Percentiles rank a stretch among this genome's conserved stretches.
These are phyloP conservation scores for Oenanthe oenanthe DNA, from an alignment of 2,113 vertebrate genomes.

Conservation along the genomic window DNA sequence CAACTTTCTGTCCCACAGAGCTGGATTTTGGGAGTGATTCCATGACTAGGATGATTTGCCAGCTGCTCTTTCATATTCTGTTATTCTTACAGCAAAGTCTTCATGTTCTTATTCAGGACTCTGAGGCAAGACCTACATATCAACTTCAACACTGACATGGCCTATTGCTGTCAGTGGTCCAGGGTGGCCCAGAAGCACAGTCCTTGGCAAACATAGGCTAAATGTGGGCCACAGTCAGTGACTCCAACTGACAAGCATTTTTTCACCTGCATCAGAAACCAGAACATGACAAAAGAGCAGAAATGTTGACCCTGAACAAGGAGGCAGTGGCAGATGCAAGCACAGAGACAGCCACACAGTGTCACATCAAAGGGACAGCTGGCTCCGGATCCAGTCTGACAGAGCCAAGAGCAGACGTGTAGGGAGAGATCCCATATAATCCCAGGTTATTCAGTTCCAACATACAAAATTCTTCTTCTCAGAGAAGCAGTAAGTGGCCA, in stretches of 20 bases:
- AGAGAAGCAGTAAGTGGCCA: not conserved
- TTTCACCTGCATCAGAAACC: not conserved
- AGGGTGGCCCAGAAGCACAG: not conserved
- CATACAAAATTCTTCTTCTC: not conserved
- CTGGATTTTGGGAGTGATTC: not conserved
- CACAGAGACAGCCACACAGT: not conserved
- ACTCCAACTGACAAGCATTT: not conserved
- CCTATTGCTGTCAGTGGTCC: not conserved
- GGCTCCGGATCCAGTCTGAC: fast-evolving
- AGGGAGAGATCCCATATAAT: not conserved
- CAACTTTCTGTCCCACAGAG: not conserved
- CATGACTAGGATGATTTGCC: not conserved
- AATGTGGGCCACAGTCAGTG: not conserved
- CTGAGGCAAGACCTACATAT: fast-evolving
- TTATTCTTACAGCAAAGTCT: not conserved
- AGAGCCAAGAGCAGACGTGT: not conserved
- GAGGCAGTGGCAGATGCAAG: not conserved
- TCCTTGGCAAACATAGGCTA: not conserved
- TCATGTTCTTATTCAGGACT: not conserved
- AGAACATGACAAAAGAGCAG: not conserved
- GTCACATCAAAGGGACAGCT: not conserved
- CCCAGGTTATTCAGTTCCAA: not conserved
- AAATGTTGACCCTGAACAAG: not conserved
- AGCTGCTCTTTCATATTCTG: not conserved
- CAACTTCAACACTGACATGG: not conserved